Evolutionary conservation across 2,113 vertebrate species (phyloP), one percentile per base, ranked within the genome.

Genomic region (Mirza zaza): DNA sequence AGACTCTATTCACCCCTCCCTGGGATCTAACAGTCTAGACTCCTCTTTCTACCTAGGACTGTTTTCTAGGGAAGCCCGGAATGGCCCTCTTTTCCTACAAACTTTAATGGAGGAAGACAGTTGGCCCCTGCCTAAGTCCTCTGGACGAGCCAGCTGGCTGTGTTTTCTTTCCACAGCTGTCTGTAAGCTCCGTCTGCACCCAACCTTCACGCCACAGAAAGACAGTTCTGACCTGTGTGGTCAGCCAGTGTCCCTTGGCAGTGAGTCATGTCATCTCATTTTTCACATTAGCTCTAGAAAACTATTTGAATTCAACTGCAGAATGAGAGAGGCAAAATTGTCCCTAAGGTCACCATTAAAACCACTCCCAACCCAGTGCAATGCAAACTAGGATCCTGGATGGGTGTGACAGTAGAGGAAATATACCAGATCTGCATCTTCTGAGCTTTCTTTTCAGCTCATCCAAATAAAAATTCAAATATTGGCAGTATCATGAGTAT

Each of bases 231-330:
- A 59, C 65, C 84, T 11, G 27, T 55, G 18, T 39, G 29, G 48
- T 29, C 15, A 25, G 76, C 57, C 42, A 42, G 3, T 52, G 23
- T 85, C 85, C 68, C n/a, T 70, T 11, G 34, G 77, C 45, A 86
- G 29, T 20, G 25, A 88, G 75, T 79, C 95, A 25, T 20, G 48
- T 77, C 85, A 89, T 79, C 36, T 48, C n/a, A 21, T 50, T 79
- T 67, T 86, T 77, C 45, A 83, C 50, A n/a, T 92, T 65, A 7
- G 2, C 88, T 65, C 77, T 85, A 85, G 23, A 77, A 92, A 95
- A 85, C 63, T 71, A 88, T 73, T 91, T 32, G 95, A 86, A 63
- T 80, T 92, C 85, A 91, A 63, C 10, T 83, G 92, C 86, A 86
- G 92, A 88, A 89, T 32, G 27, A 87, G 55, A 83, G 86, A 87